phyloP scores from a whole-genome alignment of 2,113 vertebrate genomes.

The Vimba vimba region DNA sequence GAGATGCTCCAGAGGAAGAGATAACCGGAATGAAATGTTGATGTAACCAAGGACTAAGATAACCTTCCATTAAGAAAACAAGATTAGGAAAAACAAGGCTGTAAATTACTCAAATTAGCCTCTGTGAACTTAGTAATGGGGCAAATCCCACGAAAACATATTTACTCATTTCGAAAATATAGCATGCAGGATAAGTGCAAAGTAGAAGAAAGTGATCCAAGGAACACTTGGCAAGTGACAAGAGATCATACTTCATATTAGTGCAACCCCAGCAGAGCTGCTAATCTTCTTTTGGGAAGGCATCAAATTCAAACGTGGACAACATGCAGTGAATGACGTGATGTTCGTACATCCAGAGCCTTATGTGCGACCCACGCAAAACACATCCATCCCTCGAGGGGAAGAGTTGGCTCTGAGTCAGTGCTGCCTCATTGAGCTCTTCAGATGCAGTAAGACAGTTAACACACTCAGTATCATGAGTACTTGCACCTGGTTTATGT shows the following conservation, averaged over 20 bases:
- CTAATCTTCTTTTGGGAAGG: conserved; percentile 36
- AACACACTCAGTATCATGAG: conserved; percentile 5
- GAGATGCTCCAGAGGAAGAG: conserved; percentile 30
- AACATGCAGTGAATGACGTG: conserved; percentile 31
- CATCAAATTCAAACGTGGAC: conserved; percentile 22
- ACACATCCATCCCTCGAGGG: not conserved
- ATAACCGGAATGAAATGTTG: conserved; percentile 14
- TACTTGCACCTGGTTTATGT: conserved; percentile 45
- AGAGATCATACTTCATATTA: conserved; percentile 36
- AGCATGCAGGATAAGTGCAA: not conserved
- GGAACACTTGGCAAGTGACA: conserved; percentile 22
- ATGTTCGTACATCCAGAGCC: conserved; percentile 21
- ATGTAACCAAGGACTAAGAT: conserved; percentile 7
- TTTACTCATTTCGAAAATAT: not conserved
- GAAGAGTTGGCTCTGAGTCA: conserved; percentile 7
- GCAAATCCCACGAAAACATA: not conserved
- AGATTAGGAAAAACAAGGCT: conserved; percentile 25
- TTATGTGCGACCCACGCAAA: conserved; percentile 22
- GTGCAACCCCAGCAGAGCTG: conserved; percentile 16
- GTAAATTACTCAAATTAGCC: not conserved
- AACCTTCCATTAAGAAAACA: conserved; percentile 23
- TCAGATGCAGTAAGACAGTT: conserved; percentile 12
- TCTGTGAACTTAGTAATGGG: not conserved
- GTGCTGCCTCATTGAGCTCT: conserved; percentile 14
- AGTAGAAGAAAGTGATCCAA: not conserved